A percentile compares a stretch with the other conserved stretches of the same genome.
phyloP scores from a whole-genome alignment of 2,113 vertebrate species.

The Bambusicola thoracicus region DNA sequence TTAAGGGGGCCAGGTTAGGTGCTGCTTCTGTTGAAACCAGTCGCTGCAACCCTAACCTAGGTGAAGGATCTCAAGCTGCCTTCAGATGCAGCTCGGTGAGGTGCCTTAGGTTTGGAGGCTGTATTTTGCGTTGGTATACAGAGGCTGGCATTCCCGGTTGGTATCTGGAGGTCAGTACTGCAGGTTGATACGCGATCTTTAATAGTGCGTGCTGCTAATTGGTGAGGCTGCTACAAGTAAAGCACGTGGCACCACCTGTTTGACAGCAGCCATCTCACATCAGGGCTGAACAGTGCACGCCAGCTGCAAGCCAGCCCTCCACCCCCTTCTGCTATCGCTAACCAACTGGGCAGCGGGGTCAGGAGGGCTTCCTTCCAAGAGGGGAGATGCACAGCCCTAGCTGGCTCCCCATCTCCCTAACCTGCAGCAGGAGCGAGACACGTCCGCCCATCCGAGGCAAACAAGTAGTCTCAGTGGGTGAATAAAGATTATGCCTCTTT shows the following conservation, averaged over 20 bases:
- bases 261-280: background rate
- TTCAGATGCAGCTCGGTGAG: background rate
- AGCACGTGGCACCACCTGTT: background rate
- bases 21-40: conserved; percentile 9
- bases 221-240: background rate
- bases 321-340: background rate
- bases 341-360: background rate
- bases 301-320: background rate
- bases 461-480: conserved; percentile 60
- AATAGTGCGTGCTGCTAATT: background rate
- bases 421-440: conserved; percentile 11
- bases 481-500: conserved; percentile 69
- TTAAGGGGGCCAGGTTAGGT: background rate
- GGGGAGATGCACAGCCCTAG: background rate
- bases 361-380: background rate
- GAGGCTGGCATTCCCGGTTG: background rate
- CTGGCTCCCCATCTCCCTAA: conserved; percentile 25
- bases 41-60: background rate
- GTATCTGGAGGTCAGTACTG: background rate
- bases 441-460: conserved; percentile 13
- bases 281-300: background rate
- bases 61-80: background rate
- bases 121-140: background rate
- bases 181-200: background rate
- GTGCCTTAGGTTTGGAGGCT: background rate